phyloP scores from a whole-genome alignment of 2,797 vertebrate species.

The Champsocephalus esox region DNA sequence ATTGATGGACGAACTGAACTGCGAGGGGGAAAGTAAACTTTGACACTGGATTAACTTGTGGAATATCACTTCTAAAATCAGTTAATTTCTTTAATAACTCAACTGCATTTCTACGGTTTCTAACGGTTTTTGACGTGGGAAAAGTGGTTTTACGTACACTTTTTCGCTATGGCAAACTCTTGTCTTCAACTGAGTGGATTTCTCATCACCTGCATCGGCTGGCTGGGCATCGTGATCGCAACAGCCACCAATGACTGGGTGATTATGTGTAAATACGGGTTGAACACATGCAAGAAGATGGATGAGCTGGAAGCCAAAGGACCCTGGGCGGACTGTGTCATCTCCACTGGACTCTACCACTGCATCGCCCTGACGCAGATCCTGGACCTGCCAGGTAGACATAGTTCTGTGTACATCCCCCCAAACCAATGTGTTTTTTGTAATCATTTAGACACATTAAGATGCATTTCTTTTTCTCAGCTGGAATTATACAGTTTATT shows the following conservation, averaged over 20 bases:
- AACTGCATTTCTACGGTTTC: not conserved
- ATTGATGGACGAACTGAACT: conserved; percentile 52
- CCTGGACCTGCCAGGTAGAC: conserved; percentile 93
- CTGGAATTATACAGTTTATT: not conserved
- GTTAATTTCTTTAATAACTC: not conserved
- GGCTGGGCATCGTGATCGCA: conserved; percentile 93
- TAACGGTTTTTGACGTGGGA: conserved; percentile 3
- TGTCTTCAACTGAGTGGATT: conserved; percentile 93
- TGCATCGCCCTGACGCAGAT: conserved; percentile 93
- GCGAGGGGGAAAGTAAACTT: conserved; percentile 1
- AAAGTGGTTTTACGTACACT: conserved; percentile 29
- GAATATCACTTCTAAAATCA: conserved; percentile 23
- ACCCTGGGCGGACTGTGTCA: conserved; percentile 95
- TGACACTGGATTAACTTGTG: conserved; percentile 61
- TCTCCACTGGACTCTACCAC: conserved; percentile 93
- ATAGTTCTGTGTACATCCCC: not conserved
- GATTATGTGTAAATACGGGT: conserved; percentile 91
- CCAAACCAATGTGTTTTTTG: not conserved
- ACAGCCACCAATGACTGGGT: conserved; percentile 97
- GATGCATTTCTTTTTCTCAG: not conserved
- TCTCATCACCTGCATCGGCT: conserved; percentile 90
- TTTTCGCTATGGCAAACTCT: conserved; percentile 88
- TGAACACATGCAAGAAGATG: conserved; percentile 94
- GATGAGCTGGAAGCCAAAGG: conserved; percentile 93
- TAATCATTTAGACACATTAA: not conserved